Conservation (phyloP, 2,113 vertebrate species). For the Leptobrachium ailaonicum region DNA sequence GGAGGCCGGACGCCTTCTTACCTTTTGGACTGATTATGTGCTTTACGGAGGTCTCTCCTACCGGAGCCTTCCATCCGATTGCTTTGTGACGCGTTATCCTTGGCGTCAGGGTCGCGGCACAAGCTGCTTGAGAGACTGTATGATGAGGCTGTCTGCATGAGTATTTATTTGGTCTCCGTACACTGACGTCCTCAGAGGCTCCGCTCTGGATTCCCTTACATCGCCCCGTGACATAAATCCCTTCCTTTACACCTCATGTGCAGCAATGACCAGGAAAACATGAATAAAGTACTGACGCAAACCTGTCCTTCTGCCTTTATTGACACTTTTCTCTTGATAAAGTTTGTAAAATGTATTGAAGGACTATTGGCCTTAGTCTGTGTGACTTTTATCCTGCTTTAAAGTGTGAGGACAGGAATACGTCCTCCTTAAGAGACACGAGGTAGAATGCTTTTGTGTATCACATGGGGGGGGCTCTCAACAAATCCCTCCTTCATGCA, state of each 20-base stretch:
- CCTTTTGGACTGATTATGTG: not conserved
- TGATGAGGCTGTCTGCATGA: conserved; percentile 17
- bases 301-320: too few species aligned
- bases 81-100: conserved; percentile 1
- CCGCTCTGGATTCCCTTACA: not conserved
- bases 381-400: too few species aligned
- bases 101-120: not conserved
- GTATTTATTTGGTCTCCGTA: conserved; percentile 44
- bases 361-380: too few species aligned
- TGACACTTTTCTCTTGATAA: too few species aligned
- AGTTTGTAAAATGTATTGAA: too few species aligned
- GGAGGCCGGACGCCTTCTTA: not conserved
- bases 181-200: not conserved
- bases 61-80: not conserved
- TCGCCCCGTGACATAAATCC: not conserved
- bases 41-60: not conserved
- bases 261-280: conserved; percentile 4
- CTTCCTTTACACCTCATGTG: not conserved
- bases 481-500: too few species aligned
- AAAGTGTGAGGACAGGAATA: too few species aligned
- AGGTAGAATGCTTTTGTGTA: too few species aligned
- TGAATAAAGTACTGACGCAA: conserved; percentile 34
- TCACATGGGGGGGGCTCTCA: too few species aligned
- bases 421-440: too few species aligned
- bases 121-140: not conserved